Percentiles rank a stretch among this genome's conserved stretches.
These are phyloP conservation scores for Chymomyza fuscimana DNA, from an alignment of 2,888 invertebrate species.

Conservation along the genomic window DNA sequence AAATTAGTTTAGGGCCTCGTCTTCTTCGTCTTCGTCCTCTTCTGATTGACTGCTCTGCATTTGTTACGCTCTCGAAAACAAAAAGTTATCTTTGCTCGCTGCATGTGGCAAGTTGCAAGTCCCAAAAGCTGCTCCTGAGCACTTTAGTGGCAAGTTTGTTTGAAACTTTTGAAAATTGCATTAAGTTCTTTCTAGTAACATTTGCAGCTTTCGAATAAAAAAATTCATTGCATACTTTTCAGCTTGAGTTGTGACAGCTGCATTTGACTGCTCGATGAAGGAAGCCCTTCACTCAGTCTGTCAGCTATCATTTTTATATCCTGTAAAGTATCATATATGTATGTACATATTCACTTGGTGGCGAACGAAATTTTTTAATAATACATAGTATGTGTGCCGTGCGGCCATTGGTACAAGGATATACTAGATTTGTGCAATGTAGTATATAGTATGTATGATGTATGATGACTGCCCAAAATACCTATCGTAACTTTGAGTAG, in stretches of 20 bases:
- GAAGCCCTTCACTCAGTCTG: not conserved
- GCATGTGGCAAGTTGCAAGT: not conserved
- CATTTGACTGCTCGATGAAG: not conserved
- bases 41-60: not conserved
- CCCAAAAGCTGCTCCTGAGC: too few species aligned
- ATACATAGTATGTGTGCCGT: not conserved
- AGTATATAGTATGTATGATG: too few species aligned
- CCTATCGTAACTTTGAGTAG: too few species aligned
- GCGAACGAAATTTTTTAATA: too few species aligned
- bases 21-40: not conserved
- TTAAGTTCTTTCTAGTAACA: not conserved
- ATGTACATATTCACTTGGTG: not conserved
- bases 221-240: slow-evolving; percentile 5
- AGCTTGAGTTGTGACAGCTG: not conserved
- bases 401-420: too few species aligned
- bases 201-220: not conserved
- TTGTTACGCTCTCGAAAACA: not conserved
- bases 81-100: not conserved
- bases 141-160: not conserved
- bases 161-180: not conserved
- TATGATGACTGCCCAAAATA: too few species aligned
- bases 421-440: too few species aligned
- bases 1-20: not conserved
- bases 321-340: not conserved
- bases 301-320: not conserved